phyloP scores from a whole-genome alignment of 2,888 invertebrate species.

The Tineola bisselliella region DNA sequence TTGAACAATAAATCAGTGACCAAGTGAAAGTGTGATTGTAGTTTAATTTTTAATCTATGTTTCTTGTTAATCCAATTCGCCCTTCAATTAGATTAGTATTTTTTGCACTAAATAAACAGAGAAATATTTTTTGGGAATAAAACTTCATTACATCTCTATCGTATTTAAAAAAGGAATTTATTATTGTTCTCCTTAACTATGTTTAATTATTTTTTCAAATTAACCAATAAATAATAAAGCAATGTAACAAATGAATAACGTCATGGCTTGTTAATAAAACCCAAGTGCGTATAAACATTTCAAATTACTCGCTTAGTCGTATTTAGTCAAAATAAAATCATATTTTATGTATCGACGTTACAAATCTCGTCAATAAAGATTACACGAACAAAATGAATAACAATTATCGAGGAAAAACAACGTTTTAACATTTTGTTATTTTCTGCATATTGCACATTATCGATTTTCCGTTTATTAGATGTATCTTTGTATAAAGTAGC shows the following conservation, averaged over 20 bases:
- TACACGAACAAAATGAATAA: not conserved
- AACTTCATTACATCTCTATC: too few relatives aligned
- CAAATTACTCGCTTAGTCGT: too few relatives aligned
- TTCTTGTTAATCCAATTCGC: not conserved
- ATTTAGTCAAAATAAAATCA: too few relatives aligned
- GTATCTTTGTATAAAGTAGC: not conserved
- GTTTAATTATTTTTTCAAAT: too few relatives aligned
- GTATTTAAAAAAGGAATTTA: too few relatives aligned
- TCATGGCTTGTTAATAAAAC: too few relatives aligned
- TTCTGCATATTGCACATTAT: not conserved
- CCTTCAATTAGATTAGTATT: not conserved
- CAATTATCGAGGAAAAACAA: not conserved
- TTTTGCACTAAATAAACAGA: too few relatives aligned
- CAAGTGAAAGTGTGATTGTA: not conserved
- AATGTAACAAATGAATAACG: too few relatives aligned
- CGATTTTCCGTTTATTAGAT: slow-evolving; percentile 2
- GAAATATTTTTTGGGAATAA: too few relatives aligned
- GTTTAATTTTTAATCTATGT: not conserved
- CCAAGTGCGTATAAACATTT: too few relatives aligned
- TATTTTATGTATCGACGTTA: not conserved
- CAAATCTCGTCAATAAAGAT: slow-evolving; percentile 6
- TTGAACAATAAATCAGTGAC: not conserved
- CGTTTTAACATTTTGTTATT: not conserved
- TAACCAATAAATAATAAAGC: too few relatives aligned
- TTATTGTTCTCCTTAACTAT: too few relatives aligned